Evolutionary conservation across 2,888 invertebrate genomes (phyloP).

Genomic region (Bruchidius siliquastri): DNA sequence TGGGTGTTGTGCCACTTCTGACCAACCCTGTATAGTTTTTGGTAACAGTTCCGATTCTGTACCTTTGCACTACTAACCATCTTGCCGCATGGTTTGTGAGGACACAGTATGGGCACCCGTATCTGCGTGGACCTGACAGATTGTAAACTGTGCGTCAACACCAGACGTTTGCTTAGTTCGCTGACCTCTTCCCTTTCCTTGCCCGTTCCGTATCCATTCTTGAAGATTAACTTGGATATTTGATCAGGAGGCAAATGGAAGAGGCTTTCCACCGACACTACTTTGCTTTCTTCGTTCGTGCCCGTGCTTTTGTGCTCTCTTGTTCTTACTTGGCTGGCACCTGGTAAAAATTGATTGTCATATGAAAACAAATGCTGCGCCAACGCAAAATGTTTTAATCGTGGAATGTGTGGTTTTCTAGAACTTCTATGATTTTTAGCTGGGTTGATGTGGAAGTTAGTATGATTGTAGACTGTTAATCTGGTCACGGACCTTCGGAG

Average conservation of each 20-base stretch:
- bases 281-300: conserved; percentile 12
- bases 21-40: too few relatives aligned
- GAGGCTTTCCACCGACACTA: conserved; percentile 33
- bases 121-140: conserved; percentile 7
- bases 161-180: conserved; percentile 8
- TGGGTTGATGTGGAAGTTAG: too few relatives aligned
- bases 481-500: too few relatives aligned
- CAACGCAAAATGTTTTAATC: too few relatives aligned
- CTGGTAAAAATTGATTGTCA: neutral
- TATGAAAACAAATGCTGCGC: too few relatives aligned
- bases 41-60: neutral
- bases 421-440: too few relatives aligned
- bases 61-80: conserved; percentile 23
- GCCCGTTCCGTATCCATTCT: neutral
- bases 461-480: too few relatives aligned
- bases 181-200: neutral
- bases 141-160: conserved; percentile 7
- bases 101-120: conserved; percentile 34
- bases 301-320: neutral
- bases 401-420: too few relatives aligned
- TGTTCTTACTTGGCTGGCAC: neutral
- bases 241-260: conserved; percentile 31
- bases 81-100: conserved; percentile 39
- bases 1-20: too few relatives aligned
- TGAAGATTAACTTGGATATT: conserved; percentile 23